Conservation (phyloP, 2,797 vertebrate species). For the Cryptoprocta ferox region DNA sequence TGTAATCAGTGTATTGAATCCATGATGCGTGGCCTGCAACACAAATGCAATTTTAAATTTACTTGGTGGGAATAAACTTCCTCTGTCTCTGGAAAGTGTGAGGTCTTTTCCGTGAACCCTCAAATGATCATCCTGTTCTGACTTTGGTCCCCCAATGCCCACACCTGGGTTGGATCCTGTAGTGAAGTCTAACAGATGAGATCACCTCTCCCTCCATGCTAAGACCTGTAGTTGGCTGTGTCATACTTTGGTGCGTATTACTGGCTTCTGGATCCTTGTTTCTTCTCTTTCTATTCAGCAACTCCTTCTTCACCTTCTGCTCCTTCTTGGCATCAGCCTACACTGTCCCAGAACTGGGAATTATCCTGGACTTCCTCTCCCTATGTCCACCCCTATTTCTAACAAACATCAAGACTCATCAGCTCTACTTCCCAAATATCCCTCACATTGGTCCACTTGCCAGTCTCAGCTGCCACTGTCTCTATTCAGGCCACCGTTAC, state of each 20-base stretch:
- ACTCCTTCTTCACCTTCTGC: neutral
- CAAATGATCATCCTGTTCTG: neutral
- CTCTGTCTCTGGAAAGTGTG: neutral
- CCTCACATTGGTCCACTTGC: neutral
- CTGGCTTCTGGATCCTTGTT: neutral
- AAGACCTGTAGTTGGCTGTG: neutral
- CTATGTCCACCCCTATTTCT: neutral
- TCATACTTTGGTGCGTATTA: neutral
- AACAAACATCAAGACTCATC: neutral
- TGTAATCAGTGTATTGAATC: conserved; percentile 8
- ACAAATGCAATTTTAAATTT: neutral
- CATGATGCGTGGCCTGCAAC: neutral
- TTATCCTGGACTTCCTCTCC: neutral
- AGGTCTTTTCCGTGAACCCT: neutral
- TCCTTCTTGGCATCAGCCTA: neutral
- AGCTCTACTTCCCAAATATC: neutral
- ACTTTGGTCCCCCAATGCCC: neutral
- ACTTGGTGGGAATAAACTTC: neutral
- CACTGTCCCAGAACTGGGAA: neutral
- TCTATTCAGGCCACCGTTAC: neutral
- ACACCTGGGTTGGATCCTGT: neutral
- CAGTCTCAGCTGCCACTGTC: neutral
- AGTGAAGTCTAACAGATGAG: neutral
- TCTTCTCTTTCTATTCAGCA: neutral
- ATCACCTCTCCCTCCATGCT: neutral